These are phyloP conservation scores for Triplophysa rosa DNA, from an alignment of 2,113 vertebrate species.

Conservation along the genomic window DNA sequence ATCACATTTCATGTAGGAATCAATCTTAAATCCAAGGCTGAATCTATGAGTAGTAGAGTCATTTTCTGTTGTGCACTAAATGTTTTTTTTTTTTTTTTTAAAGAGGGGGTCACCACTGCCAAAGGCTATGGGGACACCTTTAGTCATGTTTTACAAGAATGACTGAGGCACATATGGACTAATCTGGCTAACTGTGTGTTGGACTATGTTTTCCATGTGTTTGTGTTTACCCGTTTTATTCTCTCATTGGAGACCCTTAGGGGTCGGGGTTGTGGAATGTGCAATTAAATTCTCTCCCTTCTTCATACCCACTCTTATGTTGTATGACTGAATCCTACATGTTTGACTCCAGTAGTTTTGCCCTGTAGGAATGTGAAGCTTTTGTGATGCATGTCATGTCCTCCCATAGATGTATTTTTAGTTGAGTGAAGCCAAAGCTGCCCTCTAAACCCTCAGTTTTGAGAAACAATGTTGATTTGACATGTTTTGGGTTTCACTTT, in stretches of 20 bases:
- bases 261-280: conserved; percentile 49
- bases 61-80: conserved; percentile 25
- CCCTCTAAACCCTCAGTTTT: conserved; percentile 26
- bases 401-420: conserved; percentile 30
- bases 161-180: conserved; percentile 43
- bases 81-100: background rate
- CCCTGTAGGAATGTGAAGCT: conserved; percentile 8
- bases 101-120: conserved; percentile 22
- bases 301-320: conserved; percentile 51
- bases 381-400: conserved; percentile 28
- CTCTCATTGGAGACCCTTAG: conserved; percentile 34
- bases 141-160: conserved; percentile 51
- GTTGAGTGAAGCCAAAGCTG: background rate
- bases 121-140: conserved; percentile 57
- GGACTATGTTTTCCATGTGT: conserved; percentile 37
- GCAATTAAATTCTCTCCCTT: conserved; percentile 67
- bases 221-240: conserved; percentile 48
- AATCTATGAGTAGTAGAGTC: conserved; percentile 30
- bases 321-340: conserved; percentile 32
- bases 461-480: background rate
- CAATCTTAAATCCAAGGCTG: conserved; percentile 63
- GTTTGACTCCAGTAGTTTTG: conserved; percentile 14
- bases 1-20: conserved; percentile 73
- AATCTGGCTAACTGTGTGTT: conserved; percentile 42
- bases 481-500: conserved; percentile 4